A percentile compares a stretch with the other conserved stretches of the same genome.
Evolutionary conservation across 2,797 vertebrate genomes (phyloP).

Genomic region (Poeciliopsis turneri): DNA sequence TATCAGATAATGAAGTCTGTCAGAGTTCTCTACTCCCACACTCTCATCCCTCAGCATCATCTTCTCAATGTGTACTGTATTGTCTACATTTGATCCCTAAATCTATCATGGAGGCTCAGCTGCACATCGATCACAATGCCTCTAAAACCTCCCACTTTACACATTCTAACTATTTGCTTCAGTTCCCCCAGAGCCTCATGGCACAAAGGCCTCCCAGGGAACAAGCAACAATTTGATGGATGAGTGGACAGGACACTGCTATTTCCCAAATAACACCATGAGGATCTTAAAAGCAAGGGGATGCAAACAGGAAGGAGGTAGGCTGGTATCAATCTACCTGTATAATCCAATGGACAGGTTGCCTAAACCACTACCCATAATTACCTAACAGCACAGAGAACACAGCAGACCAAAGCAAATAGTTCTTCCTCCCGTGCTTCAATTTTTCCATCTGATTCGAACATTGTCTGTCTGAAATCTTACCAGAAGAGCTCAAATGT

Average conservation of each 20-base stretch:
- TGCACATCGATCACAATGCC: constrained; percentile 19
- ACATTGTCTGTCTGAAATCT: neutral
- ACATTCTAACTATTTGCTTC: constrained; percentile 32
- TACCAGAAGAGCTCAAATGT: constrained; percentile 23
- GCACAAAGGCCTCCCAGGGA: constrained; percentile 22
- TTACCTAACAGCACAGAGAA: constrained; percentile 68
- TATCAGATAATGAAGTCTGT: constrained; percentile 58
- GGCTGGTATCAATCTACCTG: constrained; percentile 68
- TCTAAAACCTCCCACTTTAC: constrained; percentile 13
- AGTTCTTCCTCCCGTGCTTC: constrained; percentile 9
- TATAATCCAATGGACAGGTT: constrained; percentile 62
- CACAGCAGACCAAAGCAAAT: constrained; percentile 31
- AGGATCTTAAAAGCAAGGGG: constrained; percentile 71
- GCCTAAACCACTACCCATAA: constrained; percentile 75
- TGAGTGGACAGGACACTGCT: constrained; percentile 57
- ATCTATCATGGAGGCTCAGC: constrained; percentile 15
- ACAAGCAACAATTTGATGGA: constrained; percentile 70
- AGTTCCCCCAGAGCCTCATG: constrained; percentile 19
- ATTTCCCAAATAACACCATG: constrained; percentile 74
- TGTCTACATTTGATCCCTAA: constrained; percentile 14
- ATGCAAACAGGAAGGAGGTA: constrained; percentile 61
- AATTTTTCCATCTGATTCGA: constrained; percentile 8
- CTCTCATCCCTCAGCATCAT: constrained; percentile 11
- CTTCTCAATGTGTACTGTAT: constrained; percentile 3
- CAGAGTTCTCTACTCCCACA: constrained; percentile 6